A percentile compares a stretch with the other conserved stretches of the same genome.
phyloP scores from a whole-genome alignment of 2,888 invertebrate genomes.

The Thysanoteuthis rhombus region DNA sequence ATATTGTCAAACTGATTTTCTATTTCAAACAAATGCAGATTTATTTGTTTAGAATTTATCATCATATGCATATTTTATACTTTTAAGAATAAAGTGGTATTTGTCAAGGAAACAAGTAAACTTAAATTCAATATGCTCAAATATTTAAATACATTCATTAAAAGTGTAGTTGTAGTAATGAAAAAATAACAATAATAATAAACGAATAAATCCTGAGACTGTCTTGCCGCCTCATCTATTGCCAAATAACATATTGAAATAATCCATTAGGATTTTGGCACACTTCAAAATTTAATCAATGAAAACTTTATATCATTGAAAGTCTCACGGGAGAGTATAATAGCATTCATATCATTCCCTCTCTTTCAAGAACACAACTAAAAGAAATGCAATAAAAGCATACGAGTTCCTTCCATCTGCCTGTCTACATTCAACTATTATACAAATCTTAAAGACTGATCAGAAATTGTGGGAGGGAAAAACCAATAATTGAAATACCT shows the following conservation, averaged over 20 bases:
- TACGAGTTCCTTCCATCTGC: neutral
- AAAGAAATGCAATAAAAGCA: neutral
- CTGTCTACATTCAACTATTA: neutral
- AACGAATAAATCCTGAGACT: neutral
- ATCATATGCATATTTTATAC: neutral
- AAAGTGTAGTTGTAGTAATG: neutral
- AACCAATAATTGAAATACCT: neutral
- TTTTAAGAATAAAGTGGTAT: neutral
- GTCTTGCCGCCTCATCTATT: neutral
- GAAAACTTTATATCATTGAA: constrained; percentile 12
- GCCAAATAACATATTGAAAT: neutral
- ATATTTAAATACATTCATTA: neutral
- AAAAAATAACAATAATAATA: neutral
- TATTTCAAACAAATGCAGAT: neutral
- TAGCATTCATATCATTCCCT: neutral
- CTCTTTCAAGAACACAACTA: neutral
- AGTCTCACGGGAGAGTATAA: neutral
- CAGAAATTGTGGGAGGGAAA: neutral
- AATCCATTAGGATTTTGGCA: neutral
- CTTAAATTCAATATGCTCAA: neutral
- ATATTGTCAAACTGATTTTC: neutral
- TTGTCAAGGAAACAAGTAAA: neutral
- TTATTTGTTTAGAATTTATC: neutral
- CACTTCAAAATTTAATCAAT: constrained; percentile 12
- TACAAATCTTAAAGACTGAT: neutral